Percentiles rank a stretch among this genome's conserved stretches.
Conservation (phyloP, 2,113 vertebrate species). For the Ceyx melanurus region DNA sequence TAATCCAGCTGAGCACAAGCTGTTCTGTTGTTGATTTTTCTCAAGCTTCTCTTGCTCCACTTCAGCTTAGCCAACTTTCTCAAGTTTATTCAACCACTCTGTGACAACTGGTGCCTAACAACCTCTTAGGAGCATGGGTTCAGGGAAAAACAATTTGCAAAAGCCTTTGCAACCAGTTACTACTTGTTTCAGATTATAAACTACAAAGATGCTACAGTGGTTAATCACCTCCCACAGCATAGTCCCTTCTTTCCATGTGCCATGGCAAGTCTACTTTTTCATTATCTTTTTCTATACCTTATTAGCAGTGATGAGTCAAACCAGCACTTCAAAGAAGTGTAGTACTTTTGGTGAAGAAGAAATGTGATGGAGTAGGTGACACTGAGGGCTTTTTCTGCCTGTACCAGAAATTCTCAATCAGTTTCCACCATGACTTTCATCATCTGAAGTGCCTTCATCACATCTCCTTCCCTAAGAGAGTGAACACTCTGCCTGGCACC, state of each 20-base stretch:
- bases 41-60: neutral
- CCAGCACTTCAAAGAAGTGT: neutral
- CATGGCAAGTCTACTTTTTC: neutral
- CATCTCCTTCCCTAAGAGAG: neutral
- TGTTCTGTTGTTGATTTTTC: neutral
- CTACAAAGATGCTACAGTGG: neutral
- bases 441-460: constrained; percentile 4
- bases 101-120: neutral
- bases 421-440: neutral
- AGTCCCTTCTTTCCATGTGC: neutral
- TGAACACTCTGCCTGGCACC: neutral
- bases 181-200: neutral
- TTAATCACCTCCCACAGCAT: neutral
- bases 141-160: neutral
- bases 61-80: neutral
- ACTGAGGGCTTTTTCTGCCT: neutral
- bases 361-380: neutral
- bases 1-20: neutral
- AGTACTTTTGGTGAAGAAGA: neutral
- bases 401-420: neutral
- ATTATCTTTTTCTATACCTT: neutral
- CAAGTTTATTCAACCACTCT: neutral
- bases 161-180: neutral
- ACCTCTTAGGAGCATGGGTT: neutral
- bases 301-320: neutral